Conservation (phyloP, 2,113 vertebrate genomes). For the Melanotaenia duboulayi region DNA sequence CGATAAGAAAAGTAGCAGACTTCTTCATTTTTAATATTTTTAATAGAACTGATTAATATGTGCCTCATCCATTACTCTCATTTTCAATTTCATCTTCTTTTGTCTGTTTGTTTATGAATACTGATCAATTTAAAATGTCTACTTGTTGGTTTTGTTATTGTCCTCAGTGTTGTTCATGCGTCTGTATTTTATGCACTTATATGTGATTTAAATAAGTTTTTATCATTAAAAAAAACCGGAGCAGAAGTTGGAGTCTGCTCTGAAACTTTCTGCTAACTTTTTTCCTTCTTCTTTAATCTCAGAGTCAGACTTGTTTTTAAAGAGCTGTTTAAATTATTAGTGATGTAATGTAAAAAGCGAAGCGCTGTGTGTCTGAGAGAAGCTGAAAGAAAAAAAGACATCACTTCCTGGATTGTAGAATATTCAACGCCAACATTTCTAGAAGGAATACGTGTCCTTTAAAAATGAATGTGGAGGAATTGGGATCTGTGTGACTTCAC, state of each 20-base stretch:
- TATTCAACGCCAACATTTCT: not conserved
- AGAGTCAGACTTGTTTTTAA: not conserved
- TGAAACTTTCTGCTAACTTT: not conserved
- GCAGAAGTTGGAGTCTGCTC: not conserved
- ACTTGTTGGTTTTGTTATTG: no score
- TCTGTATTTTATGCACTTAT: no score
- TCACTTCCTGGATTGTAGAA: not conserved
- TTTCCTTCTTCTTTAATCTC: not conserved
- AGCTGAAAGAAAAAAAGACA: not conserved
- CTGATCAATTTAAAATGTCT: no score
- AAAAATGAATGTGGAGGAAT: constrained; percentile 70
- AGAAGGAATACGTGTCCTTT: constrained; percentile 34
- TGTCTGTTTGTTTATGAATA: no score
- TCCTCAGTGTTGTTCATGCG: no score
- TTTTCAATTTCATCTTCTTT: no score
- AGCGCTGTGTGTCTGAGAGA: not conserved
- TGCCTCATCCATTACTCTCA: no score
- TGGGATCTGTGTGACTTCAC: constrained; percentile 77
- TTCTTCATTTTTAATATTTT: no score
- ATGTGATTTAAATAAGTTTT: no score
- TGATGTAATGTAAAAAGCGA: not conserved
- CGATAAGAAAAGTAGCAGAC: no score
- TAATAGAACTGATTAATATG: no score
- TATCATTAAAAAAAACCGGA: no score
- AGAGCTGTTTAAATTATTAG: not conserved